Percentiles rank a stretch among this genome's conserved stretches.
phyloP scores from a whole-genome alignment of 2,797 vertebrate genomes.

The Tokudaia muenninki region DNA sequence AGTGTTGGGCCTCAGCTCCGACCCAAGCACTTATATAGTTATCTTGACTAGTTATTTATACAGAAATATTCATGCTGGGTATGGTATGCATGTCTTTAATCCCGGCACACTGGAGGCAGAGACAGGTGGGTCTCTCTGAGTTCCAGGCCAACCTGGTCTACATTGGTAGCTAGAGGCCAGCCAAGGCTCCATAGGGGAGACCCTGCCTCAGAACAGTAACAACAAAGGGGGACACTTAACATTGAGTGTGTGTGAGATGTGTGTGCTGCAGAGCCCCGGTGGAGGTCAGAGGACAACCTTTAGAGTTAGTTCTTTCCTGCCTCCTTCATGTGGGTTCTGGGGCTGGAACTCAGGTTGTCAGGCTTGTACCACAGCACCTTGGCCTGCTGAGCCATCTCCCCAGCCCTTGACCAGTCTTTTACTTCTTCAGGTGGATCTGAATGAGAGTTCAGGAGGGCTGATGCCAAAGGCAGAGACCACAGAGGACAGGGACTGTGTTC shows the following conservation, averaged over 20 bases:
- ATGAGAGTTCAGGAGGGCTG: neutral
- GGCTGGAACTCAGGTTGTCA: neutral
- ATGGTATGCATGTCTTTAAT: neutral
- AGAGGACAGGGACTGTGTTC: neutral
- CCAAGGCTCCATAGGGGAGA: neutral
- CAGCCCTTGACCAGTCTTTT: neutral
- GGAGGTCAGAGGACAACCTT: neutral
- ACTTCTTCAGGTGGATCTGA: neutral
- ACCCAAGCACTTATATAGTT: neutral
- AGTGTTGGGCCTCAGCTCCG: neutral
- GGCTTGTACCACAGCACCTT: neutral
- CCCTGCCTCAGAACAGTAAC: neutral
- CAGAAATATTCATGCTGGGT: neutral
- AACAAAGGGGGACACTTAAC: neutral
- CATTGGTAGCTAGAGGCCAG: neutral
- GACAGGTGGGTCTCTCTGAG: neutral
- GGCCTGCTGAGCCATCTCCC: neutral
- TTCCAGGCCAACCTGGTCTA: neutral
- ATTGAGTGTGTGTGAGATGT: neutral
- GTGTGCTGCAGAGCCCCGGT: neutral
- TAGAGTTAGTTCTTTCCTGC: neutral
- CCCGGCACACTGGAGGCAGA: neutral
- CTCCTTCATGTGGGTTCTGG: neutral
- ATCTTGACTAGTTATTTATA: neutral
- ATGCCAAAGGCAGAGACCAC: neutral